These are phyloP conservation scores for Boulengeromyrus knoepffleri DNA, from an alignment of 2,113 vertebrate genomes.

Conservation along the genomic window DNA sequence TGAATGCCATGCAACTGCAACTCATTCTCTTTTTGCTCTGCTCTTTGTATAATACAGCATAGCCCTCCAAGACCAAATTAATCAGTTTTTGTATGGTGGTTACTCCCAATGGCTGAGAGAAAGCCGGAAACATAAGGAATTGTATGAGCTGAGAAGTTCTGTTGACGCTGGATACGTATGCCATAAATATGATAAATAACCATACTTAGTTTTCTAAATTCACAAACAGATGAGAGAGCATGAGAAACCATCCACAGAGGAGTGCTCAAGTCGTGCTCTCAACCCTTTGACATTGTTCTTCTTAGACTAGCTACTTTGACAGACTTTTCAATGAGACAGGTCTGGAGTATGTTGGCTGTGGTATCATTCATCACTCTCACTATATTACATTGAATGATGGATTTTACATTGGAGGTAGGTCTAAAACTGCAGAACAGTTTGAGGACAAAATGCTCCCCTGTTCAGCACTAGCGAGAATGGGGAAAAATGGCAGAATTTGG, in stretches of 20 bases:
- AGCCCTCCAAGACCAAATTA: constrained; percentile 27
- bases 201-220: background rate
- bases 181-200: constrained; percentile 3
- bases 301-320: background rate
- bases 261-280: background rate
- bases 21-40: background rate
- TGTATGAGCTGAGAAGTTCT: background rate
- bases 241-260: background rate
- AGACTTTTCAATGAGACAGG: background rate
- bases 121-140: background rate
- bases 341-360: background rate
- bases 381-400: background rate
- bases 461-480: background rate
- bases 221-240: background rate
- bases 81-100: constrained; percentile 37
- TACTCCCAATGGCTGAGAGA: constrained; percentile 23
- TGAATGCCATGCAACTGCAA: background rate
- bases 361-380: background rate
- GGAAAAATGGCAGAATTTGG: background rate
- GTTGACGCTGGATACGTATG: background rate
- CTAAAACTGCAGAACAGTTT: background rate
- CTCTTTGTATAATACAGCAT: constrained; percentile 12
- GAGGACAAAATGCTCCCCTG: background rate
- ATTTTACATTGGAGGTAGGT: background rate
- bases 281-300: background rate